Percentiles rank a stretch among this genome's conserved stretches.
phyloP scores from a whole-genome alignment of 2,797 vertebrate genomes.

The Selene dorsalis region DNA sequence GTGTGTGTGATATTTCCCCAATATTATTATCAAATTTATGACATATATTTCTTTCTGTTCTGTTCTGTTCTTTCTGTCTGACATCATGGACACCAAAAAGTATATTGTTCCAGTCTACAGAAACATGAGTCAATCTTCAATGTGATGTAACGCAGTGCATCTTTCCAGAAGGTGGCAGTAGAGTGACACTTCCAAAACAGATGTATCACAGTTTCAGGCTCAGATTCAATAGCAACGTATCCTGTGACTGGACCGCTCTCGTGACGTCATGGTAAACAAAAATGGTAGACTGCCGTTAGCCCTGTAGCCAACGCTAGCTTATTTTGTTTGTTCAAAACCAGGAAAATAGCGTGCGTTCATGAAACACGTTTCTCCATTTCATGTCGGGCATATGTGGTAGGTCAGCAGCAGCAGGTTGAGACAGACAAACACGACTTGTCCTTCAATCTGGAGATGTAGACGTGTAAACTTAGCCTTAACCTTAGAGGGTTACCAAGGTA shows the following conservation, averaged over 20 bases:
- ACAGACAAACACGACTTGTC: neutral
- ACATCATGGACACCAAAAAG: too few species aligned
- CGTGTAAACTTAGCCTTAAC: neutral
- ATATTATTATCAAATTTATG: too few species aligned
- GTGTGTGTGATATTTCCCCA: too few species aligned
- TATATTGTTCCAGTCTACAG: too few species aligned
- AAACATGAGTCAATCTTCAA: too few species aligned
- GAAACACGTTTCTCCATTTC: neutral
- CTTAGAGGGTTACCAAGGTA: slow-evolving; percentile 57
- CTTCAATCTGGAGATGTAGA: neutral
- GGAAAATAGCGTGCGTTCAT: neutral
- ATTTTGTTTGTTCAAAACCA: neutral
- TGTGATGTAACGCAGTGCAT: too few species aligned
- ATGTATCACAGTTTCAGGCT: too few species aligned
- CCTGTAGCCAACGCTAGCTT: neutral
- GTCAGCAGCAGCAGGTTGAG: neutral
- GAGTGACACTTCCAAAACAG: too few species aligned
- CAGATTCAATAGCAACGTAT: too few species aligned
- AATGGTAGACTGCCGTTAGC: slow-evolving; percentile 21
- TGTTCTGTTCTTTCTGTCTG: too few species aligned
- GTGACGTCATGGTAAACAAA: slow-evolving; percentile 56
- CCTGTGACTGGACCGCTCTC: rapidly evolving
- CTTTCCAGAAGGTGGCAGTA: too few species aligned
- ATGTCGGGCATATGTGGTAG: rapidly evolving
- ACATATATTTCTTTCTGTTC: too few species aligned